A percentile compares a stretch with the other conserved stretches of the same genome.
These are phyloP conservation scores for Sebastes ruberrimus DNA, from an alignment of 2,797 vertebrate genomes.

Conservation along the genomic window DNA sequence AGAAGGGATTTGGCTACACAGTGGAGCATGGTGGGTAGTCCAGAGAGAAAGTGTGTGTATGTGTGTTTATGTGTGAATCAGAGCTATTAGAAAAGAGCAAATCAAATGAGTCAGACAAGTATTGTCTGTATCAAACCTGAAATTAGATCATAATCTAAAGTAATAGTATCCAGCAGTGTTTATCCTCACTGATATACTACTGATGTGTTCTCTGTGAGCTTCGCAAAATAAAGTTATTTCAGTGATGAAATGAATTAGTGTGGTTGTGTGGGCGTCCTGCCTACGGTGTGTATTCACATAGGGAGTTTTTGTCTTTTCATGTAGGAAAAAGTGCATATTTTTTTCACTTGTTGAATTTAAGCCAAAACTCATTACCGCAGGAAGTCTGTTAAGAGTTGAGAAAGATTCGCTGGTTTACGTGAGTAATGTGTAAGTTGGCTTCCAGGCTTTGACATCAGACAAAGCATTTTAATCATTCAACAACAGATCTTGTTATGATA, in stretches of 20 bases:
- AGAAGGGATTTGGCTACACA: constrained; percentile 5
- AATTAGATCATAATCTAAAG: neutral
- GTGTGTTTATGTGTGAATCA: neutral
- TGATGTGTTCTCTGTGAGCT: neutral
- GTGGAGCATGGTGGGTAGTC: neutral
- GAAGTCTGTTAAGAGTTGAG: neutral
- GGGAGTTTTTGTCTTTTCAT: neutral
- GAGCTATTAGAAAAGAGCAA: neutral
- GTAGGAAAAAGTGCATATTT: neutral
- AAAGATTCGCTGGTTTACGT: neutral
- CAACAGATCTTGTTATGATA: neutral
- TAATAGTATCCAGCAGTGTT: neutral
- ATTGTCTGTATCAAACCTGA: neutral
- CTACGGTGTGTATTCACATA: neutral
- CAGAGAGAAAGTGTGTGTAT: neutral
- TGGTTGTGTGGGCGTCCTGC: neutral
- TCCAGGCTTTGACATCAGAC: neutral
- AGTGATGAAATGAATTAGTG: neutral
- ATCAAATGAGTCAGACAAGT: neutral
- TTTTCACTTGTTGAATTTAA: neutral
- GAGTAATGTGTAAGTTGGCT: neutral
- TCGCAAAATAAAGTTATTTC: neutral
- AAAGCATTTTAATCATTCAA: neutral
- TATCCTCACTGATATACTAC: neutral
- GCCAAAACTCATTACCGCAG: neutral